These are phyloP conservation scores for Chaenocephalus aceratus DNA, from an alignment of 2,113 vertebrate genomes.

Conservation along the genomic window DNA sequence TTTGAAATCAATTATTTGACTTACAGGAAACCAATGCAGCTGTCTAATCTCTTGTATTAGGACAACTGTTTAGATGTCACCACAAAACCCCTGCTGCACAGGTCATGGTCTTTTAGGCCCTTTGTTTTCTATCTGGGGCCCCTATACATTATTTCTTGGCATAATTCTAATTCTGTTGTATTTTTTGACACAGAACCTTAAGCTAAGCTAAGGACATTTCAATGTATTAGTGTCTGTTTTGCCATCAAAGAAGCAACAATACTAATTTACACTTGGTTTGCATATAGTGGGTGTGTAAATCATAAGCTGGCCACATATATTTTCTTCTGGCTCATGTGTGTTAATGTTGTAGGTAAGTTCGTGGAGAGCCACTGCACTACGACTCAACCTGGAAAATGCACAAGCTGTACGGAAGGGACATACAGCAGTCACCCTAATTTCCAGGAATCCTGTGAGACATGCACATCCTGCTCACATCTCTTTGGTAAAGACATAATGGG, in stretches of 20 bases:
- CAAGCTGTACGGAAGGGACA: rapidly evolving
- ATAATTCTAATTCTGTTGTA: background rate
- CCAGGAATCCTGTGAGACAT: background rate
- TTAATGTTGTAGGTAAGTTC: conserved; percentile 44
- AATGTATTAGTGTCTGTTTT: no score
- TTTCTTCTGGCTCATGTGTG: conserved; percentile 5
- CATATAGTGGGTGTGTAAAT: background rate
- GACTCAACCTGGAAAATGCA: background rate
- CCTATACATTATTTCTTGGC: background rate
- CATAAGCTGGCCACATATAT: background rate
- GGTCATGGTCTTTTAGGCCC: background rate
- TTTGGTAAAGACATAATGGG: conserved; percentile 55
- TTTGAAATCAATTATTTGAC: no score
- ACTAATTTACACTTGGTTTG: background rate
- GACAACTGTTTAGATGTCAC: no score
- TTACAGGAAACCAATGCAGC: no score
- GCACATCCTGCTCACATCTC: conserved; percentile 50
- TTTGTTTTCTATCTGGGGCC: background rate
- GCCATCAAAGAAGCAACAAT: no score
- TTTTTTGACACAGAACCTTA: no score
- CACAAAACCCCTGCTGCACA: background rate
- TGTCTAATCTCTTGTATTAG: no score
- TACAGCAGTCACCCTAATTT: conserved; percentile 22
- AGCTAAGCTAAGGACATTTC: no score
- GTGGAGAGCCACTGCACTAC: conserved; percentile 6